phyloP scores from a whole-genome alignment of 2,888 invertebrate genomes.

The Cyrtodaria siliqua region DNA sequence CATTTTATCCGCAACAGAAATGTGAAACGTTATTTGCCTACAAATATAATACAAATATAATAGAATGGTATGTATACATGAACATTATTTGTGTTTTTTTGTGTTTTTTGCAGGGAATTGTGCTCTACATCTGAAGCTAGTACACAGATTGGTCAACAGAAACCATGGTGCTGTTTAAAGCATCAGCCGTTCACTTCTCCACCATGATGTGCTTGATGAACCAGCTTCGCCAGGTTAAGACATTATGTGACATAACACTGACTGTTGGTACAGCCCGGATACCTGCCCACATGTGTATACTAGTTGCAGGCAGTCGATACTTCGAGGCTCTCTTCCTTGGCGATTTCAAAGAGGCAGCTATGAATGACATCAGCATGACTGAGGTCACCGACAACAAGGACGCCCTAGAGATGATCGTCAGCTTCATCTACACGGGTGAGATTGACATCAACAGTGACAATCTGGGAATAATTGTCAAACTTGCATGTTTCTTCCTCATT shows the following conservation, averaged over 20 bases:
- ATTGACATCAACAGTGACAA: conserved; percentile 49
- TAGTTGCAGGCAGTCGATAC: conserved; percentile 57
- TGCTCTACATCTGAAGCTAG: no score
- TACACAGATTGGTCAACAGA: no score
- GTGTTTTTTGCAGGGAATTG: no score
- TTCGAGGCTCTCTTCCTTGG: conserved; percentile 53
- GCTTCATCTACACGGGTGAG: conserved; percentile 57
- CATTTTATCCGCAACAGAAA: no score
- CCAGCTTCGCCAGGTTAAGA: conserved; percentile 38
- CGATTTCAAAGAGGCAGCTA: conserved; percentile 56
- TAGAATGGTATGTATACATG: no score
- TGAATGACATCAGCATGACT: conserved; percentile 42
- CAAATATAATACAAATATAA: no score
- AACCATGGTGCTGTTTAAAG: conserved; percentile 51
- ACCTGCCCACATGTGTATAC: conserved; percentile 51
- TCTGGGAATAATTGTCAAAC: conserved; percentile 49
- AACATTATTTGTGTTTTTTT: no score
- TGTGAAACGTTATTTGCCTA: no score
- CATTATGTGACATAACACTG: conserved; percentile 57
- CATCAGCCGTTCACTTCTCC: conserved; percentile 36
- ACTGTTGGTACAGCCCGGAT: conserved; percentile 38
- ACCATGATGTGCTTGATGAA: conserved; percentile 35
- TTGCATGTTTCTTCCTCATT: conserved; percentile 51
- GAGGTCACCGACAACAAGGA: conserved; percentile 41
- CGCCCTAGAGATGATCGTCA: conserved; percentile 44